Percentiles rank a stretch among this genome's conserved stretches.
phyloP scores from a whole-genome alignment of 2,113 vertebrate species.

The Neoarius graeffei region DNA sequence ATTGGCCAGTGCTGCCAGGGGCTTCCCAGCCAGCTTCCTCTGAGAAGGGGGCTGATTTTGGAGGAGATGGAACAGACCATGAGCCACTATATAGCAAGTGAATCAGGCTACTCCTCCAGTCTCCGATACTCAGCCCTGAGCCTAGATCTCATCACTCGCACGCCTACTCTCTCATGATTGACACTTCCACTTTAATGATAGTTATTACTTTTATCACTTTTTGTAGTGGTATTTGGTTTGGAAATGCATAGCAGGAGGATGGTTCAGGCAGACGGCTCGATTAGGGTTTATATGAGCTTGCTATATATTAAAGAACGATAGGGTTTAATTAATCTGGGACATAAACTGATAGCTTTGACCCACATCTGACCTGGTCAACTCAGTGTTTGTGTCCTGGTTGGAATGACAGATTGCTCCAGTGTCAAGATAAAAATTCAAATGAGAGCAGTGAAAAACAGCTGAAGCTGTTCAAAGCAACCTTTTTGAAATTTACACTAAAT shows the following conservation, averaged over 20 bases:
- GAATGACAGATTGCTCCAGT: background rate
- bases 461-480: background rate
- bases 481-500: background rate
- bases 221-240: conserved; percentile 22
- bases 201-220: conserved; percentile 34
- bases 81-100: conserved; percentile 13
- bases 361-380: conserved; percentile 24
- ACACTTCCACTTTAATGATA: conserved; percentile 17
- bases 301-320: conserved; percentile 27
- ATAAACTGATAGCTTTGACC: conserved; percentile 38
- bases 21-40: conserved; percentile 44
- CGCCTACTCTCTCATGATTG: background rate
- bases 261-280: conserved; percentile 14
- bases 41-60: conserved; percentile 45
- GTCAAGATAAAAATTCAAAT: background rate
- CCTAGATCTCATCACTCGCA: conserved; percentile 2
- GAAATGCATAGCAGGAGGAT: conserved; percentile 24
- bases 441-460: background rate
- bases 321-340: conserved; percentile 39
- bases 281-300: conserved; percentile 37
- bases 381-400: background rate
- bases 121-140: background rate
- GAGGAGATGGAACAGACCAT: conserved; percentile 23
- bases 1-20: conserved; percentile 45
- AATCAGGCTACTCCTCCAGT: conserved; percentile 2